Evolutionary conservation across 2,797 vertebrate species (phyloP).

Genomic region (Etheostoma nigrum): DNA sequence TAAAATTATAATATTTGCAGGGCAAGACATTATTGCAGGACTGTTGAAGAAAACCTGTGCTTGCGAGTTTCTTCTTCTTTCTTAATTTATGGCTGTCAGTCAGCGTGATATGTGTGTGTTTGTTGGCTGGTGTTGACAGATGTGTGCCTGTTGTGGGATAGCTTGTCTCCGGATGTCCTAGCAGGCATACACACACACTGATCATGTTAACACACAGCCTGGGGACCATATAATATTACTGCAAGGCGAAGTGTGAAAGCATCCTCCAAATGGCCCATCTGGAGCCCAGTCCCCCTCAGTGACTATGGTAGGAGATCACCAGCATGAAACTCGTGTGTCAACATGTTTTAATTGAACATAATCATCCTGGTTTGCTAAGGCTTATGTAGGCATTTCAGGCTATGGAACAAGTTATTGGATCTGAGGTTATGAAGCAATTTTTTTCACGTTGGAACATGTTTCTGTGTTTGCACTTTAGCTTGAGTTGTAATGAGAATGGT

Average conservation of each 20-base stretch:
- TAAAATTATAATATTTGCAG: constrained; percentile 1
- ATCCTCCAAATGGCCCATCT: constrained; percentile 79
- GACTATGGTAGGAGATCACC: constrained; percentile 55
- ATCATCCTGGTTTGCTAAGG: constrained; percentile 73
- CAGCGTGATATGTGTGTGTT: constrained; percentile 20
- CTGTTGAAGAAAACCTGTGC: constrained; percentile 1
- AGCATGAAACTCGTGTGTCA: constrained; percentile 77
- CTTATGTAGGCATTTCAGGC: constrained; percentile 70
- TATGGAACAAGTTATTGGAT: constrained; percentile 76
- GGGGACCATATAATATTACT: constrained; percentile 67
- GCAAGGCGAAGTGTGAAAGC: constrained; percentile 75
- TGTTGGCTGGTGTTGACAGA: constrained; percentile 55
- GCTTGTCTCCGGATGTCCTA: constrained; percentile 54
- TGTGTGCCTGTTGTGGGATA: constrained; percentile 46
- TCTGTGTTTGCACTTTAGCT: constrained; percentile 73
- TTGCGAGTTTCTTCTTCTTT: constrained; percentile 16
- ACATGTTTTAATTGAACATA: constrained; percentile 83
- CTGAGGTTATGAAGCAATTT: constrained; percentile 75
- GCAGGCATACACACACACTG: constrained; percentile 47
- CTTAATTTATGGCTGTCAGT: constrained; percentile 34
- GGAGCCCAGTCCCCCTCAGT: constrained; percentile 60
- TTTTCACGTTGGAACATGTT: constrained; percentile 77
- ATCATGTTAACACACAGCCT: constrained; percentile 69
- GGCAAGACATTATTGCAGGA: constrained; percentile 3
- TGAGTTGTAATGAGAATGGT: constrained; percentile 67